Base-by-base conservation (phyloP, 2,113 vertebrate genomes). In the Dendropsophus ebraccatus region DNA sequence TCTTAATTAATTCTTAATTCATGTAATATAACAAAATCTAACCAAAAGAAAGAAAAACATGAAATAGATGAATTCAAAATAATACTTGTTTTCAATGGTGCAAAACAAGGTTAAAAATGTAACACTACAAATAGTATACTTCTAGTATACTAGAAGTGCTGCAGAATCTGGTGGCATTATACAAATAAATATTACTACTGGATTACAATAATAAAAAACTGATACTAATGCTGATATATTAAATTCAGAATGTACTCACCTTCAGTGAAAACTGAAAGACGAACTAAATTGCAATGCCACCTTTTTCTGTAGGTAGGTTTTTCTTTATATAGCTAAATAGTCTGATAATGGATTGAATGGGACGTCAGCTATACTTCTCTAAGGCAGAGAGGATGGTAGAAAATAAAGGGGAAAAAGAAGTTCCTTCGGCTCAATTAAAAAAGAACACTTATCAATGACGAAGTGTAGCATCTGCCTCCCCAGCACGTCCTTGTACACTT, bases 401-500 rank as follows among this genome's bases (percentile, higher is more conserved):
- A 6, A 81, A 13, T 60, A 35, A 60, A 45, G 45, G 41, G 65
- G 11, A 79, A 52, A 78, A 80, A 86, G 37, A 56, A 69, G 50
- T 60, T 25, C 83, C 41, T 76, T 65, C 73, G 65, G 83, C 54
- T 84, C 83, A 84, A 70, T 69, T 70, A 41, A 74, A 85, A 72
- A 65, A 30, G 69, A 74, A 74, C 67, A 87, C 78, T 87, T 72
- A 81, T 81, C 78, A 81, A 62, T 73, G 85, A 81, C 50, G 87
- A 87, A 89, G 88, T 82, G 88, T 83, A 85, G 81, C 88, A 88
- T 89, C 86, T 85, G 90, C 70, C 81, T 86, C 86, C 91, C 88
- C 84, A 91, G 91, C 94, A 95, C 93, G 93, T 88, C 90, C 87
- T 88, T 87, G 87, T 89, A 89, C 91, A 88, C 88, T 94, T 91